Evolutionary conservation across 2,888 invertebrate species (phyloP).

Genomic region (Leistus spinibarbis): DNA sequence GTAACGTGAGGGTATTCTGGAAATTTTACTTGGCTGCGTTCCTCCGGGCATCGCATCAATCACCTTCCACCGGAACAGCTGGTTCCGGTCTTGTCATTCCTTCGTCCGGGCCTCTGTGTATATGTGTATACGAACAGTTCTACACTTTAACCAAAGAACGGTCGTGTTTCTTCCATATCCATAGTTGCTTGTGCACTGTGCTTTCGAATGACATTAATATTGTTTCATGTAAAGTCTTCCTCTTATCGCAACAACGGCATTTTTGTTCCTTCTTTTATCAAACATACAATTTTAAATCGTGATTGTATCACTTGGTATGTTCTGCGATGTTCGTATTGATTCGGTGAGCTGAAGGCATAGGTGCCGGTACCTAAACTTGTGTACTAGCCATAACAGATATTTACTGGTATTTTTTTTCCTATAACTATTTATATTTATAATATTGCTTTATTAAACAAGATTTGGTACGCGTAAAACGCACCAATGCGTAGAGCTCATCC

Average conservation of each 20-base stretch:
- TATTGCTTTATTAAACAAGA: too few relatives aligned
- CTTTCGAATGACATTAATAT: slow-evolving; percentile 1
- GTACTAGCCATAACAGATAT: too few relatives aligned
- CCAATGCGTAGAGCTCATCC: too few relatives aligned
- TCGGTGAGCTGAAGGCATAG: too few relatives aligned
- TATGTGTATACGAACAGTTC: background rate
- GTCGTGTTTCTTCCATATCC: background rate
- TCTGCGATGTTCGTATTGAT: too few relatives aligned
- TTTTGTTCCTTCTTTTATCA: background rate
- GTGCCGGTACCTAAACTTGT: too few relatives aligned
- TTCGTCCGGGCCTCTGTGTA: background rate
- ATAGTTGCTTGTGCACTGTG: background rate
- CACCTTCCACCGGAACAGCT: slow-evolving; percentile 24
- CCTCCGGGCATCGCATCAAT: slow-evolving; percentile 22
- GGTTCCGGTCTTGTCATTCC: slow-evolving; percentile 26
- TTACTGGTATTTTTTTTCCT: too few relatives aligned
- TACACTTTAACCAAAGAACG: background rate
- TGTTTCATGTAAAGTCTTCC: slow-evolving; percentile 2
- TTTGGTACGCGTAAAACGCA: too few relatives aligned
- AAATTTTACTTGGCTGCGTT: slow-evolving; percentile 1
- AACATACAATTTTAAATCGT: too few relatives aligned
- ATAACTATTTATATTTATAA: too few relatives aligned
- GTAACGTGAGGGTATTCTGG: slow-evolving; percentile 5
- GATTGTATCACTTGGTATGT: too few relatives aligned
- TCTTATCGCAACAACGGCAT: background rate